Evolutionary conservation across 2,797 vertebrate genomes (phyloP).

Genomic region (Labroides dimidiatus): DNA sequence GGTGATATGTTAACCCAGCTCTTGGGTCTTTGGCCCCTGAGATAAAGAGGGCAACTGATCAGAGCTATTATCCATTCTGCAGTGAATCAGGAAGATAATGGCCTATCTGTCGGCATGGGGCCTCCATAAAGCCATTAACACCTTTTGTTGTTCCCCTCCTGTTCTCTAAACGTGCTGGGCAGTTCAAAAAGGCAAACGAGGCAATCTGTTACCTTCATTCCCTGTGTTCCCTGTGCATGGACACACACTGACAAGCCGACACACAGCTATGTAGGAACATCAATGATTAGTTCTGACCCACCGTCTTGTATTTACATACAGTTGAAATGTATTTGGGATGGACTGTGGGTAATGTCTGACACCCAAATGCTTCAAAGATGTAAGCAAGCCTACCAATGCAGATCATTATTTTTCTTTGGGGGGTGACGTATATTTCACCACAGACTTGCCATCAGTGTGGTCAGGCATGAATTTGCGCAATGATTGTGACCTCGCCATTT

Average conservation of each 20-base stretch:
- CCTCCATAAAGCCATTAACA: slow-evolving; percentile 97
- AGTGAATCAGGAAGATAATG: slow-evolving; percentile 93
- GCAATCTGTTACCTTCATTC: slow-evolving; percentile 87
- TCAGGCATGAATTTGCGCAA: neutral
- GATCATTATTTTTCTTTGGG: too few species aligned
- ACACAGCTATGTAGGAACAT: slow-evolving; percentile 33
- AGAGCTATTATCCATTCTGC: slow-evolving; percentile 91
- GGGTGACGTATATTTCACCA: too few species aligned
- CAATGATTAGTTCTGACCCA: slow-evolving; percentile 38
- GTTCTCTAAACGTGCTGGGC: slow-evolving; percentile 88
- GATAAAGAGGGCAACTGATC: slow-evolving; percentile 89
- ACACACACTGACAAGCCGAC: slow-evolving; percentile 46
- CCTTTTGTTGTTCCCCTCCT: slow-evolving; percentile 93
- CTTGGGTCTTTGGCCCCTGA: slow-evolving; percentile 62
- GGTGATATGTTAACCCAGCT: slow-evolving; percentile 56
- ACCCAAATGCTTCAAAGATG: slow-evolving; percentile 6
- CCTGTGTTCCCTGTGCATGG: slow-evolving; percentile 55
- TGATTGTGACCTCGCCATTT: neutral
- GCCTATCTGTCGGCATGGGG: slow-evolving; percentile 93
- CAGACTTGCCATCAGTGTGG: neutral
- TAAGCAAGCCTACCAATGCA: too few species aligned
- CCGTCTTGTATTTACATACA: slow-evolving; percentile 16
- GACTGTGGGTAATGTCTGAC: slow-evolving; percentile 10
- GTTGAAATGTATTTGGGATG: slow-evolving; percentile 32
- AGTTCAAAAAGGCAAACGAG: slow-evolving; percentile 90